A percentile compares a stretch with the other conserved stretches of the same genome.
phyloP scores from a whole-genome alignment of 2,888 invertebrate genomes.

The Argyresthia albistria region DNA sequence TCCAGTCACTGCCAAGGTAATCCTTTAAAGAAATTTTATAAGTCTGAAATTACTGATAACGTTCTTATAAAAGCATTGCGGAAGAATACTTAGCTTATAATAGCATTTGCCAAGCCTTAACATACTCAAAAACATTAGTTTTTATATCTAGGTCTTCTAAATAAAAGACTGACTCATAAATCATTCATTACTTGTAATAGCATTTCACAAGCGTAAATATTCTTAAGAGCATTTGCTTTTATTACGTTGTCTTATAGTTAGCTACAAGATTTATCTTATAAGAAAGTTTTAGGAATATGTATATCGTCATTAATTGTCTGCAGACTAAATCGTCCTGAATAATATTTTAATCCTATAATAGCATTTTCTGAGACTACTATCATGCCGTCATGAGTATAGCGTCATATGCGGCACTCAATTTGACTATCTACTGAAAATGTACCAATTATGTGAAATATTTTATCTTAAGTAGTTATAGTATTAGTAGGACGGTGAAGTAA shows the following conservation, averaged over 20 bases:
- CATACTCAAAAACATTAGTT: conserved; percentile 4
- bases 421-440: too few relatives aligned
- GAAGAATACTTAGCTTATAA: not conserved
- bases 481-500: too few relatives aligned
- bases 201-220: conserved; percentile 6
- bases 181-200: conserved; percentile 1
- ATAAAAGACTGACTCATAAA: conserved; percentile 1
- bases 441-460: too few relatives aligned
- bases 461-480: too few relatives aligned
- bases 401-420: too few relatives aligned
- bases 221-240: conserved; percentile 7
- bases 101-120: conserved; percentile 2
- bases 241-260: conserved; percentile 4
- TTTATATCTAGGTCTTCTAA: conserved; percentile 5
- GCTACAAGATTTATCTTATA: conserved; percentile 6
- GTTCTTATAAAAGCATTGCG: conserved; percentile 4
- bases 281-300: not conserved
- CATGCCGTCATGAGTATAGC: too few relatives aligned
- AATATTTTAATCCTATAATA: not conserved
- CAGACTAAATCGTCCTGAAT: conserved; percentile 4
- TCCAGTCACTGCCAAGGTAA: too few relatives aligned
- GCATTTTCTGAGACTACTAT: conserved; percentile 3
- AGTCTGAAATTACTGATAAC: not conserved
- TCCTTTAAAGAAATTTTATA: conserved; percentile 3
- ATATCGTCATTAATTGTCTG: not conserved